Evolutionary conservation across 2,113 vertebrate species (phyloP).

Genomic region (Strigops habroptila): DNA sequence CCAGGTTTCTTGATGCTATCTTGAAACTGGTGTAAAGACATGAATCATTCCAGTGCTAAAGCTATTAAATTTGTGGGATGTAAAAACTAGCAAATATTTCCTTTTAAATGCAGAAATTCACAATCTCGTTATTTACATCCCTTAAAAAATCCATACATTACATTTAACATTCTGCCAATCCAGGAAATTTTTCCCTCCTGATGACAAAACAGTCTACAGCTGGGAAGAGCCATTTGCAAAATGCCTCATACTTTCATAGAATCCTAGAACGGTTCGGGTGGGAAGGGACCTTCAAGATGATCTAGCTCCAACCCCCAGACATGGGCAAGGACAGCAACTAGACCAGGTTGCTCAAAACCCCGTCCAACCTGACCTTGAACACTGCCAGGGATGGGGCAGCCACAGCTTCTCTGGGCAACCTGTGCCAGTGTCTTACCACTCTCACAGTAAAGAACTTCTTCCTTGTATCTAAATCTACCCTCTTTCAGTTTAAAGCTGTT

Average conservation of each 20-base stretch:
- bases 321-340: neutral
- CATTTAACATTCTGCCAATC: neutral
- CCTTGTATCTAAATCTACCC: neutral
- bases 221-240: neutral
- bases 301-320: neutral
- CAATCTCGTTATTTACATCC: neutral
- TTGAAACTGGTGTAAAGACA: neutral
- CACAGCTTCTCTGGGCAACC: neutral
- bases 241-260: neutral
- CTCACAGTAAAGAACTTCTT: neutral
- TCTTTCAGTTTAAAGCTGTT: neutral
- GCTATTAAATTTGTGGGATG: accelerated
- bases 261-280: neutral
- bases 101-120: neutral
- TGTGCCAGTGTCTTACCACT: neutral
- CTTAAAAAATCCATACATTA: neutral
- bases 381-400: neutral
- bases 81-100: neutral
- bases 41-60: neutral
- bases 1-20: neutral
- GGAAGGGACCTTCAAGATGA: neutral
- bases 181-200: neutral
- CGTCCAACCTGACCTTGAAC: neutral
- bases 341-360: neutral
- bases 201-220: neutral